Evolutionary conservation across 2,113 vertebrate genomes (phyloP), one percentile per base, ranked within the genome.

Genomic region (Pangasianodon gigas): DNA sequence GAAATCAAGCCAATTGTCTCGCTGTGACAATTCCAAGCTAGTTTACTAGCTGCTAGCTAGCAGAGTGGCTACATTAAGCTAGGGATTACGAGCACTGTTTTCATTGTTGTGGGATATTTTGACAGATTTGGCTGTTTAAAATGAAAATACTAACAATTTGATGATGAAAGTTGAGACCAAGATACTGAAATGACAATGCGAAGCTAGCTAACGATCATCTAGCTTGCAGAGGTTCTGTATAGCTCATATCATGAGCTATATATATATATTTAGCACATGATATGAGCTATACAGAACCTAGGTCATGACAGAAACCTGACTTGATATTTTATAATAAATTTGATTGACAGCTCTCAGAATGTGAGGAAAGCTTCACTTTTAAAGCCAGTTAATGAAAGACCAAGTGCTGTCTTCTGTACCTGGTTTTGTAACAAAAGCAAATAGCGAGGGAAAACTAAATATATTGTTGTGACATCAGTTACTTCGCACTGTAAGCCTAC

Each of bases 401-500:
- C 71, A 24, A 21, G 71, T 8, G 18, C 48, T 48, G 11, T 41
- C 19, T 56, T 56, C 16, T 24, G 19, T 58, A 37, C 18, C n/a
- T 58, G 1, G 5, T 44, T 84, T 84, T 84, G 37, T 44, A 84
- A 84, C 29, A 29, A 60, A 58, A 41, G 19, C 19, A 16, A 60
- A 62, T 44, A 84, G 37, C 32, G 13, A 62, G 37, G 24, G 82
- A 46, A 84, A 84, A 46, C 56, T 46, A 84, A 84, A 84, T 60
- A 87, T 41, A 77, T 46, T 87, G 48, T n/a, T 60, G 48, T 87
- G 37, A 58, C 86, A 79, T 67, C 6, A 48, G 54, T 56, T 54
- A 48, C 8, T 84, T 84, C 37, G 46, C 82, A 84, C 56, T 13
- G 7, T 8, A 46, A 46, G 56, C 54, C 60, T n/a, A 88, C 56